These are phyloP conservation scores for Idaea dimidiata DNA, from an alignment of 2,888 invertebrate species.

Conservation along the genomic window DNA sequence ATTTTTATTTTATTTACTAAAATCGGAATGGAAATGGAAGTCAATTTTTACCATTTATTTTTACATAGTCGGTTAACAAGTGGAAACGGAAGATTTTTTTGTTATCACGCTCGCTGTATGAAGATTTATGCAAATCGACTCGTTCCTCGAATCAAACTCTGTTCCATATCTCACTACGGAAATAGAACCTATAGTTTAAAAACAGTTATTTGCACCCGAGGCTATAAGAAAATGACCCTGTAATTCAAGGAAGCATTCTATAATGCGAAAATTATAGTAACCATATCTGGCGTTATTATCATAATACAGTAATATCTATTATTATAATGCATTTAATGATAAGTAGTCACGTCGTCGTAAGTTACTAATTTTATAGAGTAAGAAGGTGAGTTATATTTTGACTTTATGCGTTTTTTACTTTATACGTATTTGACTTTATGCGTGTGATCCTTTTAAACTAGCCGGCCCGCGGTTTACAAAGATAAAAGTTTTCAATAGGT, in stretches of 20 bases:
- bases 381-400: neutral
- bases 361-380: neutral
- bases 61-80: no score
- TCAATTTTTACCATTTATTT: no score
- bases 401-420: no score
- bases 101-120: no score
- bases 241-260: constrained; percentile 43
- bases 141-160: neutral
- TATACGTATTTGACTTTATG: no score
- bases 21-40: no score
- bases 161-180: neutral
- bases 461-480: no score
- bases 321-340: constrained; percentile 12
- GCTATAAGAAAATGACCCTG: constrained; percentile 43
- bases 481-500: neutral
- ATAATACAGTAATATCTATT: neutral
- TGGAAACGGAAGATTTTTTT: no score
- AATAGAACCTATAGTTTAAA: constrained; percentile 24
- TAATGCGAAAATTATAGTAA: constrained; percentile 27
- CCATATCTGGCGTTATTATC: constrained; percentile 6
- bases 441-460: no score
- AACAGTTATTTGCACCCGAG: constrained; percentile 29
- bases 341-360: neutral
- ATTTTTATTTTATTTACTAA: no score
- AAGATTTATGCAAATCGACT: no score